Evolutionary conservation across 2,797 vertebrate genomes (phyloP).

Genomic region (Apodemus agrarius): DNA sequence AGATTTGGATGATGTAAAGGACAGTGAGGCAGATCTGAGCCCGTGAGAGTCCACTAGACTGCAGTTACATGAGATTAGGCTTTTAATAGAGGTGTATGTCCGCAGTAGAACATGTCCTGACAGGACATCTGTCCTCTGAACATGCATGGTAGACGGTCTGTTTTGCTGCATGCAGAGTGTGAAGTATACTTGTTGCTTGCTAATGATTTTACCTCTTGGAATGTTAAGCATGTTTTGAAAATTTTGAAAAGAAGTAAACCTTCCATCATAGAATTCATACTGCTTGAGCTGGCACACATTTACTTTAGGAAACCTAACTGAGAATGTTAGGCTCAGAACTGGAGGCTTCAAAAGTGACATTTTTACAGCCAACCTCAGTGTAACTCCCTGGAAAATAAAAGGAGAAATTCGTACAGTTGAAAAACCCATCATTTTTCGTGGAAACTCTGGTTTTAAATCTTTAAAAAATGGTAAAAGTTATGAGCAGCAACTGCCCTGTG

Average conservation of each 20-base stretch:
- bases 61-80: not conserved
- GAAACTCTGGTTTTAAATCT: not conserved
- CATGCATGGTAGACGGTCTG: not conserved
- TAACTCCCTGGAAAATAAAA: not conserved
- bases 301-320: not conserved
- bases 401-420: not conserved
- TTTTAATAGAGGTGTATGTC: not conserved
- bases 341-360: not conserved
- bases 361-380: not conserved
- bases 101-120: not conserved
- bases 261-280: not conserved
- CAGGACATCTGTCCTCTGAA: not conserved
- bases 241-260: not conserved
- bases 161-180: constrained; percentile 16
- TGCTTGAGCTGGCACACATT: not conserved
- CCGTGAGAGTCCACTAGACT: not conserved
- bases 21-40: not conserved
- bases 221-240: constrained; percentile 49
- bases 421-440: not conserved
- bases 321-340: not conserved
- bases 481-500: not conserved
- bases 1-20: constrained; percentile 16
- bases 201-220: constrained; percentile 21
- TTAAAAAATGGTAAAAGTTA: constrained; percentile 24
- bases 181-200: not conserved